A percentile compares a stretch with the other conserved stretches of the same genome.
Conservation (phyloP, 1,140 invertebrate genomes). For the Agrypnia vestita region DNA sequence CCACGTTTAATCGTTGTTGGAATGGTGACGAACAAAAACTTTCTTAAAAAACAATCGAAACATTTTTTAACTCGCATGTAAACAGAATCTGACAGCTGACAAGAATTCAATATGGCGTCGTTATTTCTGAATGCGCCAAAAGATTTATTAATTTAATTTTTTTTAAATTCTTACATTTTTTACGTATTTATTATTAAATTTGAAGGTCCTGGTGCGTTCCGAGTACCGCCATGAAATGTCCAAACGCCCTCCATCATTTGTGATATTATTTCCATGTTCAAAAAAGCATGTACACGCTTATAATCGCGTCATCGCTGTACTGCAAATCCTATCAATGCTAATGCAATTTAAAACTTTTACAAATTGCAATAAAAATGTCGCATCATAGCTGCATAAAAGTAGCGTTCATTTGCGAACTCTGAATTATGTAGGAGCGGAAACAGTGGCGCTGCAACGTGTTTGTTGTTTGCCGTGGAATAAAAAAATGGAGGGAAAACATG, state of each 20-base stretch:
- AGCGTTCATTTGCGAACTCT: slow-evolving; percentile 50
- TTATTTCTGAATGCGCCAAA: too few relatives aligned
- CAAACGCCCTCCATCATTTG: not conserved
- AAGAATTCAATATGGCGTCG: too few relatives aligned
- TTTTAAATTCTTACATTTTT: too few relatives aligned
- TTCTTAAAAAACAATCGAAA: too few relatives aligned
- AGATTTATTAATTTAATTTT: too few relatives aligned
- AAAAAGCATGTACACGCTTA: not conserved
- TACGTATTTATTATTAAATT: too few relatives aligned
- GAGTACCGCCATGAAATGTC: too few relatives aligned
- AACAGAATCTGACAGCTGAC: too few relatives aligned
- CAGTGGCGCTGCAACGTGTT: slow-evolving; percentile 28
- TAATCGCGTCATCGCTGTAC: not conserved
- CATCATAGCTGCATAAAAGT: slow-evolving; percentile 21
- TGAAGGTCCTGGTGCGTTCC: too few relatives aligned
- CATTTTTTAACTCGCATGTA: too few relatives aligned
- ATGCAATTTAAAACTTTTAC: slow-evolving; percentile 25
- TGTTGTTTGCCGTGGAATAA: slow-evolving; percentile 45
- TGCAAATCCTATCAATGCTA: not conserved
- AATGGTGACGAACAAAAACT: too few relatives aligned
- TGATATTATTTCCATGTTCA: not conserved
- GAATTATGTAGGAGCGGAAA: slow-evolving; percentile 53
- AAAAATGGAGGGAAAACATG: slow-evolving; percentile 56
- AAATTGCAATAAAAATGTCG: slow-evolving; percentile 18
- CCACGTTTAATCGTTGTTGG: too few relatives aligned